Percentiles rank a stretch among this genome's conserved stretches.
Evolutionary conservation across 2,888 invertebrate species (phyloP).

Genomic region (Litoditis marina): DNA sequence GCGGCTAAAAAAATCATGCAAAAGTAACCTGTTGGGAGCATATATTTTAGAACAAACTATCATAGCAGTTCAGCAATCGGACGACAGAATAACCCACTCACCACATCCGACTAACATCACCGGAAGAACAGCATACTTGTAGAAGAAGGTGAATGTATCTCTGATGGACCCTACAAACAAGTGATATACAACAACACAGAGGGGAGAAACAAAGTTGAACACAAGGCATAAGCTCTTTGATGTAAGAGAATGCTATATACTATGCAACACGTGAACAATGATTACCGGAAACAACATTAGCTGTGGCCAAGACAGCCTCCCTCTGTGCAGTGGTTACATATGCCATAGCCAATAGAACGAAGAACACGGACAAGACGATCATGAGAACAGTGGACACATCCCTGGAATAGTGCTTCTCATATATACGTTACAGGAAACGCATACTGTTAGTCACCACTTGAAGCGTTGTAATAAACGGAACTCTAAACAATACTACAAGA

Average conservation of each 20-base stretch:
- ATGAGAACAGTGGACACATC: conserved; percentile 26
- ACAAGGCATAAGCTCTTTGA: too few relatives aligned
- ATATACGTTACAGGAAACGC: too few relatives aligned
- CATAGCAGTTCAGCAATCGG: too few relatives aligned
- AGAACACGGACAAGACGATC: conserved; percentile 26
- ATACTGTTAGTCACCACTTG: too few relatives aligned
- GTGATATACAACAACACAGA: too few relatives aligned
- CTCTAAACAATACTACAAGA: too few relatives aligned
- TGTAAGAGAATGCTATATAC: too few relatives aligned
- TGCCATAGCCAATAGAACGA: conserved; percentile 29
- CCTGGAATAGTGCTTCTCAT: conserved; percentile 16
- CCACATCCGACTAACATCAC: conserved; percentile 22
- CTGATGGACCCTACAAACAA: conserved; percentile 3
- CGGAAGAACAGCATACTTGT: conserved; percentile 50
- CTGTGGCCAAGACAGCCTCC: conserved; percentile 21
- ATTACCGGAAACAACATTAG: conserved; percentile 27
- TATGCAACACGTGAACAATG: too few relatives aligned
- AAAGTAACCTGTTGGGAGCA: background rate
- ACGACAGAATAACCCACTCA: too few relatives aligned
- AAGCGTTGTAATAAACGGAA: too few relatives aligned
- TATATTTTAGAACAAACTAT: too few relatives aligned
- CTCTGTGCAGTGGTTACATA: conserved; percentile 34
- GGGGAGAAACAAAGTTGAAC: too few relatives aligned
- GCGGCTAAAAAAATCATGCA: conserved; percentile 20
- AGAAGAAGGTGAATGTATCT: conserved; percentile 45